These are phyloP conservation scores for Anastrepha ludens DNA, from an alignment of 1,140 invertebrate species.

Conservation along the genomic window DNA sequence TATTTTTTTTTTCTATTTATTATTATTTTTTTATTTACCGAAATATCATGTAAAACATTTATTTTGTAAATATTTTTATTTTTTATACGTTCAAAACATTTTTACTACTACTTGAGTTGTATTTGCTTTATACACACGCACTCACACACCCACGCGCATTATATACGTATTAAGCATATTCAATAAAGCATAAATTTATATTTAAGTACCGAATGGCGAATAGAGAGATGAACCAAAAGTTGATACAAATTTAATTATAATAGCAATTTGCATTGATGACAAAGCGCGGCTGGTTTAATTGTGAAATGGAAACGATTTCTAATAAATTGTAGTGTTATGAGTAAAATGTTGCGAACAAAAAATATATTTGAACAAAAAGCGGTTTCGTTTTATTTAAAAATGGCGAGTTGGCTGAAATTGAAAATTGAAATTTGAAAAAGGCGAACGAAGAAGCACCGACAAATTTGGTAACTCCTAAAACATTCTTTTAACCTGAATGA, in stretches of 20 bases:
- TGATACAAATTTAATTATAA: conserved; percentile 37
- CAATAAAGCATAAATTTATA: not conserved
- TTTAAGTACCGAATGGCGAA: conserved; percentile 28
- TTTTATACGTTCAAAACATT: not conserved
- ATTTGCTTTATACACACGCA: not conserved
- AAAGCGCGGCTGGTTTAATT: not conserved
- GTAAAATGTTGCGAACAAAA: conserved; percentile 36
- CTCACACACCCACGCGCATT: not conserved
- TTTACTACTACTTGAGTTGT: not conserved
- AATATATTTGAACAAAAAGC: not conserved
- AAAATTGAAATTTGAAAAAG: too few species aligned
- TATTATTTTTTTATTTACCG: too few species aligned
- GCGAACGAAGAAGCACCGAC: too few species aligned
- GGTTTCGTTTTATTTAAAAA: not conserved
- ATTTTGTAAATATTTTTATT: conserved; percentile 20
- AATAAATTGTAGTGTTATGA: conserved; percentile 50
- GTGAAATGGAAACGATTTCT: conserved; percentile 26
- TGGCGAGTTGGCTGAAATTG: too few species aligned
- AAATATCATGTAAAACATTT: too few species aligned
- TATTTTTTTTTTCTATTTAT: too few species aligned
- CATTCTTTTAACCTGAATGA: too few species aligned
- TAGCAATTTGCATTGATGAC: conserved; percentile 2
- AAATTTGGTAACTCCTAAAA: too few species aligned
- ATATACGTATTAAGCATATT: conserved; percentile 3
- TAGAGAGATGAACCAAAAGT: conserved; percentile 16